Percentiles rank a stretch among this genome's conserved stretches.
phyloP scores from a whole-genome alignment of 2,888 invertebrate species.

The Toxonevra muliebris region DNA sequence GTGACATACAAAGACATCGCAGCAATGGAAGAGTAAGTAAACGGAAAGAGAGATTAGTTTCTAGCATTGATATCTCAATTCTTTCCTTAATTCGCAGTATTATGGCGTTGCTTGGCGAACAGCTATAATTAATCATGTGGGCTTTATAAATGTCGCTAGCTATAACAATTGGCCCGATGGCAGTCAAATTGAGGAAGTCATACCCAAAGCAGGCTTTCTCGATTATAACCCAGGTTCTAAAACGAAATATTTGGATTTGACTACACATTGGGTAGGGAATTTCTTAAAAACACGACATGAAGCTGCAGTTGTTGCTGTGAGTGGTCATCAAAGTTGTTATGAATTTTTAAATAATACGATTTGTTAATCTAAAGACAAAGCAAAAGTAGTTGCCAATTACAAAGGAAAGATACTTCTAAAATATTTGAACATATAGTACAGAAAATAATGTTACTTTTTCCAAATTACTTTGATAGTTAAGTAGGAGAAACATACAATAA shows the following conservation, averaged over 20 bases:
- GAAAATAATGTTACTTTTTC: neutral
- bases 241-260: slow-evolving; percentile 72
- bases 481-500: slow-evolving; percentile 10
- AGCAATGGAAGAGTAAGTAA: slow-evolving; percentile 62
- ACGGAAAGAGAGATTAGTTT: neutral
- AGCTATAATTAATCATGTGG: slow-evolving; percentile 69
- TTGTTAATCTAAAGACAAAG: slow-evolving; percentile 50
- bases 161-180: slow-evolving; percentile 83
- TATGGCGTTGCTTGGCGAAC: slow-evolving; percentile 72
- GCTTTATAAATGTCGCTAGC: slow-evolving; percentile 73
- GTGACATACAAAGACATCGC: slow-evolving; percentile 61
- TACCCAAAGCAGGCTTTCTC: slow-evolving; percentile 59
- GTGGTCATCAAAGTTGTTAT: slow-evolving; percentile 56
- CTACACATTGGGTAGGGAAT: slow-evolving; percentile 70
- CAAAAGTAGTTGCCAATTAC: slow-evolving; percentile 1
- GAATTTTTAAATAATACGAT: slow-evolving; percentile 65
- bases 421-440: neutral
- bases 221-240: slow-evolving; percentile 72
- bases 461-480: neutral
- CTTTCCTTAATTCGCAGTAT: slow-evolving; percentile 61
- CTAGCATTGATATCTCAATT: slow-evolving; percentile 1
- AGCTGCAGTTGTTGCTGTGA: slow-evolving; percentile 46
- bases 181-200: slow-evolving; percentile 76
- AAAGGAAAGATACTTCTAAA: neutral
- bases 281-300: slow-evolving; percentile 64